Conservation (phyloP, 1,140 invertebrate genomes). For the Nylanderia fulva region DNA sequence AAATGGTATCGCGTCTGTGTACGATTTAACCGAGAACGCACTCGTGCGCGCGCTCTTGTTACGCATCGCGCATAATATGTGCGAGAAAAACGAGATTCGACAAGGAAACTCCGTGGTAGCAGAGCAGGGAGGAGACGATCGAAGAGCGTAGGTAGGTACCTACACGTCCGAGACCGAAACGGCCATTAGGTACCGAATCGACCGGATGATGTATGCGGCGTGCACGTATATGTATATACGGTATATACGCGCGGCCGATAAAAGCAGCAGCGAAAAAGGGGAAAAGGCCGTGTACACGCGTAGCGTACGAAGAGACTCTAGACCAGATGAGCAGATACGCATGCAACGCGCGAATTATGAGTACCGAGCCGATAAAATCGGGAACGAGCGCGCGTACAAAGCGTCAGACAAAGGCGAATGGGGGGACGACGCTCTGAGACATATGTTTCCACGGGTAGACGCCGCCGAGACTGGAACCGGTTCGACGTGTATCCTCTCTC, state of each 20-base stretch:
- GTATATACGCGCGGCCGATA: conserved; percentile 34
- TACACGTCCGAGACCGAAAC: conserved; percentile 56
- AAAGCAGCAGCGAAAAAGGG: conserved; percentile 44
- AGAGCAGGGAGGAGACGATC: conserved; percentile 22
- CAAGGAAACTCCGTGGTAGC: background rate
- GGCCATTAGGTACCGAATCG: conserved; percentile 61
- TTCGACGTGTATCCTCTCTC: conserved; percentile 70
- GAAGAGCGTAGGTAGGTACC: conserved; percentile 10
- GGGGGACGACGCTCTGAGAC: conserved; percentile 50
- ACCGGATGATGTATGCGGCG: conserved; percentile 55
- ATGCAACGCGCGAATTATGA: conserved; percentile 67
- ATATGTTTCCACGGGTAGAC: conserved; percentile 74
- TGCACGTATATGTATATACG: background rate
- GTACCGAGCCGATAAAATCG: conserved; percentile 58
- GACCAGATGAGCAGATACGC: conserved; percentile 60
- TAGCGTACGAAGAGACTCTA: conserved; percentile 18
- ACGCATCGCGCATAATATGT: background rate
- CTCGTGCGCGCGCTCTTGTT: conserved; percentile 29
- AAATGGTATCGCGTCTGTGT: background rate
- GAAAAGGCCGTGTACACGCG: conserved; percentile 31
- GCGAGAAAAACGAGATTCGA: conserved; percentile 28
- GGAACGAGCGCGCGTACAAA: conserved; percentile 47
- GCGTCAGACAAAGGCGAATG: conserved; percentile 45
- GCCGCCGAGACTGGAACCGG: conserved; percentile 79
- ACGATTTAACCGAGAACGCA: background rate